Conservation (phyloP, 2,113 vertebrate genomes). For the Rhea americana region DNA sequence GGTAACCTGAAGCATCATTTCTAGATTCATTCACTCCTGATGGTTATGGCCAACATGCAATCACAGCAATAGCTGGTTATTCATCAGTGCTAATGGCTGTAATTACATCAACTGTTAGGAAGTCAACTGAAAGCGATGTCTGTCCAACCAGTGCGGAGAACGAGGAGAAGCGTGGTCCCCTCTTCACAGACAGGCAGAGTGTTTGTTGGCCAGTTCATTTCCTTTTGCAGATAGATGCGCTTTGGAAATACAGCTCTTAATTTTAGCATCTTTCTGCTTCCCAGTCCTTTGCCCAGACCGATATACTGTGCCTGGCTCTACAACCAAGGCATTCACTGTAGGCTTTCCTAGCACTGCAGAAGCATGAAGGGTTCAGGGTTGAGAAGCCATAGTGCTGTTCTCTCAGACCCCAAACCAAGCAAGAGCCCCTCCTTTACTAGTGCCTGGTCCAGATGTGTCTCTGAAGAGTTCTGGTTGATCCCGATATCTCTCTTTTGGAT, state of each 20-base stretch:
- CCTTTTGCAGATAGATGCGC: neutral
- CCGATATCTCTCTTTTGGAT: neutral
- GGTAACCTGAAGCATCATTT: neutral
- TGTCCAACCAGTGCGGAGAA: neutral
- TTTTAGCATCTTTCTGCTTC: neutral
- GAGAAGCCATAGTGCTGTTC: neutral
- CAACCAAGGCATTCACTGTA: rapidly evolving
- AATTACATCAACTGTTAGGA: neutral
- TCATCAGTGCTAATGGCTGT: slow-evolving; percentile 1
- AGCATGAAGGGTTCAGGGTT: neutral
- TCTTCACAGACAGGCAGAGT: neutral
- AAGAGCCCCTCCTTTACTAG: neutral
- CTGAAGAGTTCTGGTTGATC: neutral
- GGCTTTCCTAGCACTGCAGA: neutral
- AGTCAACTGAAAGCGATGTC: neutral
- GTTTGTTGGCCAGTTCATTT: neutral
- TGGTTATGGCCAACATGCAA: neutral
- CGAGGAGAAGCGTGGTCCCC: neutral
- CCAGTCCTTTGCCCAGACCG: neutral
- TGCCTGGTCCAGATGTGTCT: neutral
- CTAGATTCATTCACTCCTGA: neutral
- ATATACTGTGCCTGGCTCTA: neutral
- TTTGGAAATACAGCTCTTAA: neutral
- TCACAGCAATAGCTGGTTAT: slow-evolving; percentile 2
- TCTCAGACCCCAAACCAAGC: neutral